Percentiles rank a stretch among this genome's conserved stretches.
Conservation (phyloP, 37 sponge, comb jelly and placozoan species). For the Agelas oroides region DNA sequence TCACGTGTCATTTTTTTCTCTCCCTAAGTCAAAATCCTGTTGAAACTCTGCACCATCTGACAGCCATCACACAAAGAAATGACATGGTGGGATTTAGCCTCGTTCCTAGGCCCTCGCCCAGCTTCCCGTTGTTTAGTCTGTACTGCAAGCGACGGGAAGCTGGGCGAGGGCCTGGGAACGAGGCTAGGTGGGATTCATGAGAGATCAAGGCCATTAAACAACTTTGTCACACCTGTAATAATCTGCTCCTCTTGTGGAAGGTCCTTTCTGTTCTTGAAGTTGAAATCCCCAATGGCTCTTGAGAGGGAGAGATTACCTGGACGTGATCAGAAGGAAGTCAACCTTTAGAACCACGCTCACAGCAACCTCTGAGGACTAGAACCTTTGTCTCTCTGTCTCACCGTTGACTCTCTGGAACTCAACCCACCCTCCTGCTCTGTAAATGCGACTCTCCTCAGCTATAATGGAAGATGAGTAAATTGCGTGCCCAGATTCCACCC, state of each 20-base stretch:
- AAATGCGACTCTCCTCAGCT: slow-evolving; percentile 82
- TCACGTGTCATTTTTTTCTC: no score
- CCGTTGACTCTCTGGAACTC: slow-evolving; percentile 96
- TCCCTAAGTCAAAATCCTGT: no score
- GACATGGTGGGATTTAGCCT: no score
- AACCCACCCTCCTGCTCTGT: slow-evolving; percentile 91
- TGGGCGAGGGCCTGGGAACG: no score
- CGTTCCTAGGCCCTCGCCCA: no score
- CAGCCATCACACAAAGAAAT: no score
- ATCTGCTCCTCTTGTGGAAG: slow-evolving; percentile 85
- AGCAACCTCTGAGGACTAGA: neutral
- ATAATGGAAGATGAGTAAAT: neutral
- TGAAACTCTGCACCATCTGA: no score
- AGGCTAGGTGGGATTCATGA: no score
- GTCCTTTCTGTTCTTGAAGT: slow-evolving; percentile 75
- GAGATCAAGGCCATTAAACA: no score
- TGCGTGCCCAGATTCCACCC: neutral
- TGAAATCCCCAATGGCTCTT: slow-evolving; percentile 94
- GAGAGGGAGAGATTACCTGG: slow-evolving; percentile 89
- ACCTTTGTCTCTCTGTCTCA: neutral
- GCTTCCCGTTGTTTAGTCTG: no score
- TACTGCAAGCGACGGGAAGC: no score
- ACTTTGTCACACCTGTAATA: slow-evolving; percentile 77
- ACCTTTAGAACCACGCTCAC: neutral
- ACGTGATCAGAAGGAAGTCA: no score